Evolutionary conservation across 2,113 vertebrate genomes (phyloP), one percentile per base, ranked within the genome.

Genomic region (Vanacampus margaritifer): DNA sequence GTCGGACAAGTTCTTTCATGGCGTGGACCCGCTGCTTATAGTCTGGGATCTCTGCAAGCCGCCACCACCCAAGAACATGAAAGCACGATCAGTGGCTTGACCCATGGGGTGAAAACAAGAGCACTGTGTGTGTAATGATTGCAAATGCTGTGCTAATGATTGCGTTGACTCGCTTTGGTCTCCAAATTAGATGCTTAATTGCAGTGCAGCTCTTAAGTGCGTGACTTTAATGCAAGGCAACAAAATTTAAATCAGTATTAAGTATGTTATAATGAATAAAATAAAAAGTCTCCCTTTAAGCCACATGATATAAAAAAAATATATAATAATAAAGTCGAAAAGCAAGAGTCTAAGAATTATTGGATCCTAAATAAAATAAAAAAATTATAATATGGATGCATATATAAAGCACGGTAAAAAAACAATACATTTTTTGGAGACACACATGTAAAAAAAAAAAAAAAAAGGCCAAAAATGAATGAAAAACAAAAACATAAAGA

Each of bases 1-100:
- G 94, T 75, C 88, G 93, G 76, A 99, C 94, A 87, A 97, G 85
- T 7, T 97, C 95, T 86, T 92, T 96, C 84, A 96, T 93, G 65
- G 92, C 86, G 75, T 93, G 75, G 23, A 95, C 91, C 58, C 94
- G 90, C 68, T 94, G 94, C 74, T 92, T 94, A 69, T 94, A 89
- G 70, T 99, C 96, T 79, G 91, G 80, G 37, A 46, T 82, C 80
- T 99, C 97, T 99, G 91, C 61, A 81, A 62, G 54, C 68, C 12
- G 16, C 24, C 26, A 28, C 26, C 24, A 5, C 54, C 3, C 14
- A 57, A 62, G 24, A 50, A 76, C 14, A 62, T 6, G 53, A 51
- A 61, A 41, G 53, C 10, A 36, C 3, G 10, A 50, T 50, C 11
- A 37, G 1, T 7, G 17, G 21, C 28, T 17, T 37, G 58, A 23